Evolutionary conservation across 2,113 vertebrate species (phyloP), one percentile per base, ranked within the genome.

Genomic region (Meleagris gallopavo): DNA sequence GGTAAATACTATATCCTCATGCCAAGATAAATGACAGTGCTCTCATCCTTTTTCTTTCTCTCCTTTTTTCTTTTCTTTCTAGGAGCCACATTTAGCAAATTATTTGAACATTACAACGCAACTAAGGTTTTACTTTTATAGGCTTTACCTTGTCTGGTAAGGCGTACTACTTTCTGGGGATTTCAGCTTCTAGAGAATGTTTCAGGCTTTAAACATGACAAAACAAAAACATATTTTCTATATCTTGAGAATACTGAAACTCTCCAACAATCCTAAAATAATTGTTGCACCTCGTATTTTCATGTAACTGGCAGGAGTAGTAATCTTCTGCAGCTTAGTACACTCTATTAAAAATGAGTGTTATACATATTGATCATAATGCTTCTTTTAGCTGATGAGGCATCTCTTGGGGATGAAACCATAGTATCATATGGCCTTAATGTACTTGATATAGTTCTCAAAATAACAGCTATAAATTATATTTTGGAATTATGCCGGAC

Each of bases 241-340:
- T 60, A 95, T 91, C 84, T 82, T 72, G 83, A 96, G 84, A 96
- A 93, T 94, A 96, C 83, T 77, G 46, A 91, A 96, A 89, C 54
- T 81, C 27, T 93, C 25, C 45, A 94, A 87, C 43, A 96, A 93
- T 70, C 87, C 95, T 94, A 96, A 95, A 96, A 88, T 90, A 96
- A 95, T 81, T 78, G 95, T 96, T 96, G n/a, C 41, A 93, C 92
- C 94, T 95, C 79, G 90, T 96, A 93, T 94, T 97, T 93, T 96
- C 80, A 94, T 93, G 82, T 75, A 94, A 93, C 83, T 92, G 81
- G 86, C 88, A 88, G 79, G 85, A 91, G 81, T 83, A 86, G 83
- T 96, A 96, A 97, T 96, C 94, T 96, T 95, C 86, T 83, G 38
- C 86, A 96, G 91, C 94, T 94, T 96, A 97, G 85, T 85, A 61